Evolutionary conservation across 2,888 invertebrate species (phyloP), one percentile per base, ranked within the genome.

Genomic region (Brassicogethes aeneus): DNA sequence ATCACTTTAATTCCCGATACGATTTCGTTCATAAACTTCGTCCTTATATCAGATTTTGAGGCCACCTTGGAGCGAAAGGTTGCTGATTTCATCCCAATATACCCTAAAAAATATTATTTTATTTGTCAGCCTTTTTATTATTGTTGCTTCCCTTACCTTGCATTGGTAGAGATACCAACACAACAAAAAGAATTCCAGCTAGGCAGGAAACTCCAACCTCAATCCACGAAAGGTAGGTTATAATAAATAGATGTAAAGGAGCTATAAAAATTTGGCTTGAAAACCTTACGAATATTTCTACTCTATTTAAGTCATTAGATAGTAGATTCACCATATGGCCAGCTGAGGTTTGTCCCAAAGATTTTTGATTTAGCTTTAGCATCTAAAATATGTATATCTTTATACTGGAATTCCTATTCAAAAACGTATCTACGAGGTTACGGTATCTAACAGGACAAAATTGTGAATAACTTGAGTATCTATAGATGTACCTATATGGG

Each of bases 1-100:
- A 36, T 36, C 17, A 16, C 16, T 15, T 36, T 8, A 12, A 36
- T 36, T 16, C 36, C 36, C 5, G 3, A 10, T 7, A 36, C 17
- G 7, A 36, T 36, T 15, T 17, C 16, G n/a, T 16, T 36, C 17
- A 36, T 36, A 5, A 36, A 12, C 17, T 36, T 36, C 3, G 17
- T 36, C n/a, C 36, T 3, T 3, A n/a, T 7, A 17, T 36, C 36
- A 5, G 17, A 10, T 36, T 36, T 5, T 13, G 12, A 12, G 7
- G 16, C 17, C 3, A 17, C 17, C 12, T 17, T 36, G 8, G 3
- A 8, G 10, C 36, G 36, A 3, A 36, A 3, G 13, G 8, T 16
- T 8, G 17, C 7, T 7, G n/a, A 10, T n/a, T 17, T 12, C n/a
- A 7, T 36, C 12, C 36, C 16, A 3, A 17, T 8, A 12, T 17